These are phyloP conservation scores for Hypena proboscidalis DNA, from an alignment of 2,888 invertebrate species.

Conservation along the genomic window DNA sequence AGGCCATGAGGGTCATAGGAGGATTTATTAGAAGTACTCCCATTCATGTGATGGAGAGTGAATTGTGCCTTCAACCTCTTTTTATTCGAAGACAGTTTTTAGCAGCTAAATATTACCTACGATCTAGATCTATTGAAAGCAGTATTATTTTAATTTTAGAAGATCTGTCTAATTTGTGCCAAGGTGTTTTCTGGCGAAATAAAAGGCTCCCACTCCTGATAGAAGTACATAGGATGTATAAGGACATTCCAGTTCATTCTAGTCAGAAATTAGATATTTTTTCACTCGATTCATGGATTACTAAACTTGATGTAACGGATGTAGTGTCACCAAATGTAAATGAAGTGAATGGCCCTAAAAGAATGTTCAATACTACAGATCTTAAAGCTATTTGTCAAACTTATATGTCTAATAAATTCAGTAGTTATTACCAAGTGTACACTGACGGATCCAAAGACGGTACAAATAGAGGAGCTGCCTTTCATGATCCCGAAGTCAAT, in stretches of 20 bases:
- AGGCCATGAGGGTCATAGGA: too few relatives aligned
- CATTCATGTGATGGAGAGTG: too few relatives aligned
- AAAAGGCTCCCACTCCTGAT: not conserved
- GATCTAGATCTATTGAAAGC: too few relatives aligned
- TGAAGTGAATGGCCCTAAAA: not conserved
- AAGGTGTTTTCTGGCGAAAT: not conserved
- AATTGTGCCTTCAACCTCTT: too few relatives aligned
- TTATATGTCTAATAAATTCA: slow-evolving; percentile 1
- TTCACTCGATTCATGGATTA: slow-evolving; percentile 6
- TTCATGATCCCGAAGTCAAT: slow-evolving; percentile 6
- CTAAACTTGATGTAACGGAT: not conserved
- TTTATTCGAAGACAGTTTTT: too few relatives aligned
- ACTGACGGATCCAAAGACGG: slow-evolving; percentile 10
- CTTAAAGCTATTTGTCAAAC: not conserved
- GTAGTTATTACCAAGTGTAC: not conserved
- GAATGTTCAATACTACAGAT: not conserved
- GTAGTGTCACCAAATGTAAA: not conserved
- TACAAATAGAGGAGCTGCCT: not conserved
- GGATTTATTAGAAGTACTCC: too few relatives aligned
- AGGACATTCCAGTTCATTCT: not conserved
- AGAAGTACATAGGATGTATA: not conserved
- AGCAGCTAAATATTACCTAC: too few relatives aligned
- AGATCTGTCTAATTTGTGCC: too few relatives aligned
- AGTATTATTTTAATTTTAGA: too few relatives aligned
- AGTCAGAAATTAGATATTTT: not conserved